Evolutionary conservation across 1,140 invertebrate genomes (phyloP).

Genomic region (Apis cerana): DNA sequence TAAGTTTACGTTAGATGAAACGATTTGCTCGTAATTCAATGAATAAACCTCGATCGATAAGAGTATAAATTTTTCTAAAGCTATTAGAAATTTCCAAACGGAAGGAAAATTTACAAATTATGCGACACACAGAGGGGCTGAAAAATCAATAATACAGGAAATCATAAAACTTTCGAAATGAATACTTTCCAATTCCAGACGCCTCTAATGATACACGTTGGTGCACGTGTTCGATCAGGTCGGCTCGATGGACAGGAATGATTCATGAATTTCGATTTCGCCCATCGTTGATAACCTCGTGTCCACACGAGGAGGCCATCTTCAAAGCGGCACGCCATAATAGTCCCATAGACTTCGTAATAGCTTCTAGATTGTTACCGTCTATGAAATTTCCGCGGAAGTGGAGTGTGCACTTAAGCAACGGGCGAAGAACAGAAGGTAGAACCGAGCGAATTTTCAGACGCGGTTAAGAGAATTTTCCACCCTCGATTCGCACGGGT

Average conservation of each 20-base stretch:
- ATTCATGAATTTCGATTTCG: constrained; percentile 27
- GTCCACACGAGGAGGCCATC: not conserved
- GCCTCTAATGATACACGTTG: not conserved
- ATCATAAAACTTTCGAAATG: too few relatives aligned
- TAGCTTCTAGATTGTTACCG: constrained; percentile 57
- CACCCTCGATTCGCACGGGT: not conserved
- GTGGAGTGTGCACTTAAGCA: constrained; percentile 50
- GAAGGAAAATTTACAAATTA: too few relatives aligned
- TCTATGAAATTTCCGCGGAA: constrained; percentile 56
- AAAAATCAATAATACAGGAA: too few relatives aligned
- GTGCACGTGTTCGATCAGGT: not conserved
- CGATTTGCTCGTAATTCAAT: too few relatives aligned
- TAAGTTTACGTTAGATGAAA: too few relatives aligned
- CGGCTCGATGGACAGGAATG: not conserved
- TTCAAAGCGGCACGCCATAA: constrained; percentile 42
- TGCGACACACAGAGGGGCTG: too few relatives aligned
- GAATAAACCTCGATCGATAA: too few relatives aligned
- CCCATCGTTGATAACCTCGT: constrained; percentile 10
- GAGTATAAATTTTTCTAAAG: too few relatives aligned
- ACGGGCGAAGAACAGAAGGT: not conserved
- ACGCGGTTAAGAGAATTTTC: not conserved
- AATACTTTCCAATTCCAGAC: too few relatives aligned
- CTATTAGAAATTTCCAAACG: too few relatives aligned
- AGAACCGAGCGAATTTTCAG: constrained; percentile 31
- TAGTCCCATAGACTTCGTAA: constrained; percentile 52